phyloP scores from a whole-genome alignment of 2,113 vertebrate species.

The Piprites chloris region DNA sequence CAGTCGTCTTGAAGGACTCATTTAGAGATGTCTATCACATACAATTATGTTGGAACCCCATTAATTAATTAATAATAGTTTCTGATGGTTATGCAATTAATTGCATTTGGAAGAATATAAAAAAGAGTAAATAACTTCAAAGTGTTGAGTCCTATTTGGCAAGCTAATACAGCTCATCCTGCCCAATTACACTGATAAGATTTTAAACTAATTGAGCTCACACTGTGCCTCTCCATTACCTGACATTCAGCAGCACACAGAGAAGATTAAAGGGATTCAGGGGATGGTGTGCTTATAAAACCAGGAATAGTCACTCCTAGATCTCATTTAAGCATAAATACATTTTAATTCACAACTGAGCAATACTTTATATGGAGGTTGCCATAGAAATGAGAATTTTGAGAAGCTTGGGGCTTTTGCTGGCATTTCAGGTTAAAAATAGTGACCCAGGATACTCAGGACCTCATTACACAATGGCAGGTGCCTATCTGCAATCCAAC shows the following conservation, averaged over 20 bases:
- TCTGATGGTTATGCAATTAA: conserved; percentile 27
- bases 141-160: conserved; percentile 36
- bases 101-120: conserved; percentile 31
- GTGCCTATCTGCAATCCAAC: not conserved
- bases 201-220: conserved; percentile 62
- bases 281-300: not conserved
- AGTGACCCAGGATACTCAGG: not conserved
- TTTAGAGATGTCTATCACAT: conserved; percentile 17
- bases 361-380: not conserved
- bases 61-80: conserved; percentile 55
- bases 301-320: not conserved
- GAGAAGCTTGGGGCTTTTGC: not conserved
- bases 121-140: conserved; percentile 56
- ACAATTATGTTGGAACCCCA: not conserved
- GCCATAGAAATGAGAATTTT: not conserved
- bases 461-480: not conserved
- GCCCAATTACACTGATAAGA: conserved; percentile 48
- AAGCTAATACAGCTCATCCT: conserved; percentile 38
- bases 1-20: not conserved
- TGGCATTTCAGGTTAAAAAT: conserved; percentile 24
- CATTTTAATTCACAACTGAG: not conserved
- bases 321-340: conserved; percentile 20
- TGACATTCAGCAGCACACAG: not conserved
- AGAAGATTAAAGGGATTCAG: conserved; percentile 34
- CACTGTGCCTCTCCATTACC: conserved; percentile 42